Evolutionary conservation across 2,113 vertebrate species (phyloP).

Genomic region (Gnathonemus echidnorhynchus): DNA sequence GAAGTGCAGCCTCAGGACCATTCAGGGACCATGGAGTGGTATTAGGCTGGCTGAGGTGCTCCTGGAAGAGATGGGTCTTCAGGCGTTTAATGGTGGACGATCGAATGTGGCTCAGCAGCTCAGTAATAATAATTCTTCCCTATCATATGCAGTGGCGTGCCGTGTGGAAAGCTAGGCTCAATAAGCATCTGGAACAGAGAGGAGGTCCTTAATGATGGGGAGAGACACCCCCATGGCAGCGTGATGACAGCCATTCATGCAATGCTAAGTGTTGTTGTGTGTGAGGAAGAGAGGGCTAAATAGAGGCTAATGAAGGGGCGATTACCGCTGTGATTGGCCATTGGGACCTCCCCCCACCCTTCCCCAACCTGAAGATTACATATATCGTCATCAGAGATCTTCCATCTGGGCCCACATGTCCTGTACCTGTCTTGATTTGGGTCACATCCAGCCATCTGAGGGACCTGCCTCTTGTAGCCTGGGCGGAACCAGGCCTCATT

Average conservation of each 20-base stretch:
- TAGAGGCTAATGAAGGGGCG: conserved; percentile 38
- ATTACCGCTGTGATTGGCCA: background rate
- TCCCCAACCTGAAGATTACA: background rate
- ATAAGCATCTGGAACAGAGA: conserved; percentile 43
- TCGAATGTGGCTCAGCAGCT: background rate
- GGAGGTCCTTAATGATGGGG: conserved; percentile 48
- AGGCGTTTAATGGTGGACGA: background rate
- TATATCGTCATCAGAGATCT: background rate
- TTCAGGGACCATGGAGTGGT: background rate
- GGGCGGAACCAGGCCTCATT: background rate
- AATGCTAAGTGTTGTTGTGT: background rate
- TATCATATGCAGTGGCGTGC: conserved; percentile 34
- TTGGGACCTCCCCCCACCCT: background rate
- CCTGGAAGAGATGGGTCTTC: background rate
- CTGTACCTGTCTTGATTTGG: background rate
- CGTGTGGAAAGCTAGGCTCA: conserved; percentile 30
- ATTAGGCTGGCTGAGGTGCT: background rate
- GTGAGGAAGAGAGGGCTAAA: conserved; percentile 10
- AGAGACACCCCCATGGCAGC: conserved; percentile 38
- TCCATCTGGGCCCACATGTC: background rate
- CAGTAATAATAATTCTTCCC: conserved; percentile 21
- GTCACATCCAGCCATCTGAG: background rate
- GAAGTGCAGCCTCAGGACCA: background rate
- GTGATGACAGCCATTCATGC: conserved; percentile 45
- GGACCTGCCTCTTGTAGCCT: background rate